These are phyloP conservation scores for Ophion costatus DNA, from an alignment of 2,888 invertebrate species.

Conservation along the genomic window DNA sequence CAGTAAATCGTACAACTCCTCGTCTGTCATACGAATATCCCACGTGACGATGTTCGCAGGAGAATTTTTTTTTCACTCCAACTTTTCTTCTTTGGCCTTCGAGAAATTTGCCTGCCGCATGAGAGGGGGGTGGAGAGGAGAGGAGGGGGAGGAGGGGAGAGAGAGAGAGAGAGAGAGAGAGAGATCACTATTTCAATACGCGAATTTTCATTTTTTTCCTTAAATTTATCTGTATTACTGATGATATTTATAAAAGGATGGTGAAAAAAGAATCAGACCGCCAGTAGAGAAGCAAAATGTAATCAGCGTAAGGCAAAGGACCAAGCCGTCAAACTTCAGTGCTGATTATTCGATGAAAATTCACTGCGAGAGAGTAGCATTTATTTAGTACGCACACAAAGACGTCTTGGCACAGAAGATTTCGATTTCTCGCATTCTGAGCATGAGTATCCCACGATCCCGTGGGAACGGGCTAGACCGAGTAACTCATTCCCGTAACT, in stretches of 20 bases:
- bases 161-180: too few relatives aligned
- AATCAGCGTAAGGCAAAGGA: not conserved
- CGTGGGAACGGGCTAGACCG: constrained; percentile 80
- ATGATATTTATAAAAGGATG: too few relatives aligned
- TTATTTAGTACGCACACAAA: constrained; percentile 74
- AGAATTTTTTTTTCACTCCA: constrained; percentile 18
- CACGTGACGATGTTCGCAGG: constrained; percentile 34
- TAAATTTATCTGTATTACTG: not conserved
- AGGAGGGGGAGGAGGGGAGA: too few relatives aligned
- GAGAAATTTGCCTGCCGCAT: too few relatives aligned
- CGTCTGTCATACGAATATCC: too few relatives aligned
- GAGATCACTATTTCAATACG: too few relatives aligned
- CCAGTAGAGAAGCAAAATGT: too few relatives aligned
- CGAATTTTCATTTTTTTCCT: too few relatives aligned
- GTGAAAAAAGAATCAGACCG: too few relatives aligned
- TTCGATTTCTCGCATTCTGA: constrained; percentile 78
- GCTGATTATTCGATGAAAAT: not conserved
- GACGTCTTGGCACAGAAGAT: constrained; percentile 74
- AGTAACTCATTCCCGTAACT: constrained; percentile 50
- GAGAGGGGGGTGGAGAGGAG: too few relatives aligned
- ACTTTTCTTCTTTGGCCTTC: too few relatives aligned
- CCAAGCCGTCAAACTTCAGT: not conserved
- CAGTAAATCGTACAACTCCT: constrained; percentile 35
- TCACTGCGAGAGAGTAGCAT: constrained; percentile 58
- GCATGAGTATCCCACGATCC: constrained; percentile 80